Percentiles rank a stretch among this genome's conserved stretches.
Evolutionary conservation across 2,888 invertebrate species (phyloP).

Genomic region (Papilio demoleus): DNA sequence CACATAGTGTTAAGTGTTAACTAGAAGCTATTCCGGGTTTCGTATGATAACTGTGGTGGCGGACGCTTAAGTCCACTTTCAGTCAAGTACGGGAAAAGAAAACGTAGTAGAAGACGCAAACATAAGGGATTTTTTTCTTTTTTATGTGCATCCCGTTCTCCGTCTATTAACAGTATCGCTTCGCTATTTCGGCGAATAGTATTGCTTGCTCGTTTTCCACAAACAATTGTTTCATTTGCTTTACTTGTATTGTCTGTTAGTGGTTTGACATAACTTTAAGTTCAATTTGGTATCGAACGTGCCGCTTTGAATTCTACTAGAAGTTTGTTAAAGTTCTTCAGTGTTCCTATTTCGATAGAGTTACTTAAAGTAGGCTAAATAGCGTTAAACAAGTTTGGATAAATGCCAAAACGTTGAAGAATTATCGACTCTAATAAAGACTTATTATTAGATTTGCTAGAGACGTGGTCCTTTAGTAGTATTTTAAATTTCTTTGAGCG

Average conservation of each 20-base stretch:
- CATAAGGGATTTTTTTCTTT: too few relatives aligned
- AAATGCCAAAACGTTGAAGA: conserved; percentile 19
- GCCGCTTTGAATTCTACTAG: background rate
- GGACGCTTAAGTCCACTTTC: too few relatives aligned
- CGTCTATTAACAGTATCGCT: too few relatives aligned
- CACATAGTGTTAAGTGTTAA: too few relatives aligned
- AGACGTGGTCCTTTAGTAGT: background rate
- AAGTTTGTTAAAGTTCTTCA: conserved; percentile 18
- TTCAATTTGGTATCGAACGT: background rate
- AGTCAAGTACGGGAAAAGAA: too few relatives aligned
- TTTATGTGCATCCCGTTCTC: too few relatives aligned
- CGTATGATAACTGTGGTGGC: too few relatives aligned
- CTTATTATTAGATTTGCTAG: conserved; percentile 8
- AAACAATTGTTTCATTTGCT: background rate
- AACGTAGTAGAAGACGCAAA: too few relatives aligned
- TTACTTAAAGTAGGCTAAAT: conserved; percentile 22
- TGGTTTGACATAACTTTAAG: background rate
- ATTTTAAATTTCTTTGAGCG: background rate
- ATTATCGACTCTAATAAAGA: conserved; percentile 19
- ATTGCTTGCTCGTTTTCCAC: too few relatives aligned
- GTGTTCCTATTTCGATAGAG: conserved; percentile 26
- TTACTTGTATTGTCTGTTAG: background rate
- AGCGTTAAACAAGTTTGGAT: conserved; percentile 26
- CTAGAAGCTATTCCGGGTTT: too few relatives aligned
- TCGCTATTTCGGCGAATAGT: too few relatives aligned